phyloP scores from a whole-genome alignment of 2,797 vertebrate genomes.

The Enteromius treurensis region DNA sequence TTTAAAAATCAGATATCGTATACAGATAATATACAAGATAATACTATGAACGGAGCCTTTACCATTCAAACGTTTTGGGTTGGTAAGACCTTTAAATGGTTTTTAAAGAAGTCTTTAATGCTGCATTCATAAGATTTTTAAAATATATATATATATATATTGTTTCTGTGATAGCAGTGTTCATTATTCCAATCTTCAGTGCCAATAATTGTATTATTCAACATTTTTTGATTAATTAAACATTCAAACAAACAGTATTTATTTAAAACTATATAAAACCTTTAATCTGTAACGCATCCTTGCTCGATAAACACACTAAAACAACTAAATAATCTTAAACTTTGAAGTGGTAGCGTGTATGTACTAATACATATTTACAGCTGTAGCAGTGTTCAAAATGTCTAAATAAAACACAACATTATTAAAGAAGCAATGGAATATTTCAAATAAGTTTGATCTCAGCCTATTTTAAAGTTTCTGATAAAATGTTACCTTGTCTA shows the following conservation, averaged over 20 bases:
- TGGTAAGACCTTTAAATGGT: neutral
- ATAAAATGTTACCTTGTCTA: neutral
- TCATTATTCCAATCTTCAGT: neutral
- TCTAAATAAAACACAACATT: neutral
- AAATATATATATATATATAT: too few relatives aligned
- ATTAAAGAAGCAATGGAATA: neutral
- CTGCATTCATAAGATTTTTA: too few relatives aligned
- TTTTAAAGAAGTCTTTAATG: neutral
- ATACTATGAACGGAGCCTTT: neutral
- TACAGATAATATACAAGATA: neutral
- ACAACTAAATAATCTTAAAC: neutral
- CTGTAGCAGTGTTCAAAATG: neutral
- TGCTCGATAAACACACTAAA: neutral
- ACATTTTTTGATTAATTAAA: neutral
- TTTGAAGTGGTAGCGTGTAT: neutral
- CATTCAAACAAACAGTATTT: neutral
- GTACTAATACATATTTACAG: conserved; percentile 20
- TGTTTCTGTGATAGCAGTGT: neutral
- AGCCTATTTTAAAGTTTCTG: neutral
- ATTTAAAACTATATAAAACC: neutral
- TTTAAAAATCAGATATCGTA: neutral
- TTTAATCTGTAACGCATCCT: neutral
- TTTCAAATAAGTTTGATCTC: conserved; percentile 16
- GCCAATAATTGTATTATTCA: neutral
- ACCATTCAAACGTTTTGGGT: neutral